These are phyloP conservation scores for Sesamia nonagrioides DNA, from an alignment of 1,140 invertebrate genomes.

Conservation along the genomic window DNA sequence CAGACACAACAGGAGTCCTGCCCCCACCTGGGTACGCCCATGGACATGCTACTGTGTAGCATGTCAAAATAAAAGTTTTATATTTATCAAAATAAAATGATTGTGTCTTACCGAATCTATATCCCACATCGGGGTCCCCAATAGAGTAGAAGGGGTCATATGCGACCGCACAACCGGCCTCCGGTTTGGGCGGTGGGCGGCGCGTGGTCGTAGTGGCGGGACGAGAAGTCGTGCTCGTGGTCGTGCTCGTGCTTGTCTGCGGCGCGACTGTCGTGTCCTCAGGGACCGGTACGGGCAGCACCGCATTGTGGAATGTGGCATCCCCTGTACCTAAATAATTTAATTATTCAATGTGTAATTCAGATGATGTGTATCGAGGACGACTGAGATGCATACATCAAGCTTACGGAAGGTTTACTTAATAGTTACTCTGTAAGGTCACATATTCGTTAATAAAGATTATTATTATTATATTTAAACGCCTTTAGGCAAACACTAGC, in stretches of 20 bases:
- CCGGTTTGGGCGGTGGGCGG: constrained; percentile 69
- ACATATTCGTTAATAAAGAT: no score
- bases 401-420: no score
- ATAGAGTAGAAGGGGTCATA: constrained; percentile 72
- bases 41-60: no score
- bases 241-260: constrained; percentile 40
- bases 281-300: not conserved
- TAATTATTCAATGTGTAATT: no score
- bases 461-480: no score
- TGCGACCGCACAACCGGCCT: constrained; percentile 73
- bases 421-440: no score
- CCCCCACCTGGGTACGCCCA: no score
- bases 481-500: no score
- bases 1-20: no score
- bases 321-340: not conserved
- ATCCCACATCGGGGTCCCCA: constrained; percentile 74
- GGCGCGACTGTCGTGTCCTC: not conserved
- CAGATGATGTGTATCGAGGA: no score
- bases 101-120: constrained; percentile 73
- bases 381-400: no score
- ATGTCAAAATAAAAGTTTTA: no score
- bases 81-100: not conserved
- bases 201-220: constrained; percentile 49
- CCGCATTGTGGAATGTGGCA: not conserved
- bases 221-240: constrained; percentile 21